Base-by-base conservation (phyloP, 2,888 invertebrate genomes). In the Hofmannophila pseudospretella region DNA sequence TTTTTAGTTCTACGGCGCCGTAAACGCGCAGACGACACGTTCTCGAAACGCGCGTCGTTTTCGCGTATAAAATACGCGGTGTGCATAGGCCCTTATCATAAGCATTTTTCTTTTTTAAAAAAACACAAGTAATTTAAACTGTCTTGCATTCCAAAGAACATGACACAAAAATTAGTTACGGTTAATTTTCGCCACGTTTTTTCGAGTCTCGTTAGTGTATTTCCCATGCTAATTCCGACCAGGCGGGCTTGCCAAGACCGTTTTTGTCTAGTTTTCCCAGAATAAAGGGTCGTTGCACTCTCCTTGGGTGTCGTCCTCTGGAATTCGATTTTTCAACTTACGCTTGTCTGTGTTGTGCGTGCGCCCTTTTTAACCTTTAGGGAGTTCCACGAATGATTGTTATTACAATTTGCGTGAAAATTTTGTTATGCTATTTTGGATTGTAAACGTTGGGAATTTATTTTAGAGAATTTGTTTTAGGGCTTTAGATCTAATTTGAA, bases 211-310 rank as follows among this genome's bases (percentile, higher is more conserved):
- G 36, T 31, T 7, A 30, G 31, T 31, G 54, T 54, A 60, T 61
- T 66, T 64, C 65, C 57, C 58, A 61, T 64, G 67, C 72, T 76
- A 77, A 79, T 76, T 76, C 61, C 45, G 66, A 58, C 53, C 64
- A 56, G 59, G 64, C 59, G 52, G 58, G 61, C 58, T 63, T 79
- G 79, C 81, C 80, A 80, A 81, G 70, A 59, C n/a, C 41, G 50
- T 64, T 71, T 66, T 70, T 63, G 65, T 73, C 72, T 76, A 72
- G 63, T 63, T 60, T 63, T 77, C 77, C 70, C 61, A 38, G 58
- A 72, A 76, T 51, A 31, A 39, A 54, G 56, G 75, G 73, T 78
- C 74, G 67, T 32, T 59, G 72, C 55, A 59, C 78, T 67, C 69
- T 66, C 67, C 67, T 71, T 58, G 45, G n/a, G 40, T 44, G 43